Base-by-base conservation (phyloP, 2,113 vertebrate species). In the Pollimyrus isidori region DNA sequence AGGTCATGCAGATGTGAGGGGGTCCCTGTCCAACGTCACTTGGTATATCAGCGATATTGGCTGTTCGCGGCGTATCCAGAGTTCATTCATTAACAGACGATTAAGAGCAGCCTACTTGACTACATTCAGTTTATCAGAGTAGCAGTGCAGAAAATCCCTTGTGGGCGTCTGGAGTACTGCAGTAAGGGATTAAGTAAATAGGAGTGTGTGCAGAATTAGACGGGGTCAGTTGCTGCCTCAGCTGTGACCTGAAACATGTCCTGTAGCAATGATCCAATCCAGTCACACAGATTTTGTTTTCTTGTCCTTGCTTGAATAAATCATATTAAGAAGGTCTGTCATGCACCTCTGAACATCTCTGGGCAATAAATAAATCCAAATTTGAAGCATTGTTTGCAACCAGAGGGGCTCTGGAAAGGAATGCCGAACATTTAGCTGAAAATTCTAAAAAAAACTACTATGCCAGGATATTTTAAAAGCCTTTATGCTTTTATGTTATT, bases 401-500 rank as follows among this genome's bases (percentile, higher is more conserved):
- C 65, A 73, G 13, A 30, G 30, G 65, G 73, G 30, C 48, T 35
- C 42, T 58, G 88, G 42, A 89, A 89, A 7, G 9, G 7, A 56
- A 50, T 50, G 58, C 49, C 76, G 7, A 52, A 19, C 23, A 39
- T 52, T 49, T 53, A 35, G 26, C 10, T 21, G 30, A 45, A 80
- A 65, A 85, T 17, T 9, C 80, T 85, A 4, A 45, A 86, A 19
- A 45, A 9, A 86, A 42, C 17, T 17, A 17, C 35, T 42, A 42
- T 42, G 17, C 15, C 35, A 86, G 26, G 26, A 48, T 45, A 26
- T 58, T 53, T 88, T 86, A 87, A 89, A 42, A 15, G 30, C 35
- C 87, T 73, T 80, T 49, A 30, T 39, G 26, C 49, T 88, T 90
- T 86, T 86, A 50, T 84, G 42, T 58, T 86, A n/a, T 88, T 62